These are phyloP conservation scores for Tragopan temminckii DNA, from an alignment of 2,797 vertebrate genomes.

Conservation along the genomic window DNA sequence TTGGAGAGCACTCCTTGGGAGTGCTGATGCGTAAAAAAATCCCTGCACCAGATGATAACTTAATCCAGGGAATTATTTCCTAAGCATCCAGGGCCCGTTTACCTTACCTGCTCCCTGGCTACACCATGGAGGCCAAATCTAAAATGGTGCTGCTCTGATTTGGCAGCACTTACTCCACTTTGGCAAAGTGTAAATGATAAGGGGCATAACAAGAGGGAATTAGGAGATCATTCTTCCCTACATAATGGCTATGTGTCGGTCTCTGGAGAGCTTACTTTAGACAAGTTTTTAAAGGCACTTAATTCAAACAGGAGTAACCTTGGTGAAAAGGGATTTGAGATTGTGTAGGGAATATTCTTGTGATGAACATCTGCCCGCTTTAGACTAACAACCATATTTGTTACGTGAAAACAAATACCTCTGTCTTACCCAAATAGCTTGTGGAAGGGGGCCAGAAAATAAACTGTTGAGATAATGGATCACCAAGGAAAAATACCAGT, in stretches of 20 bases:
- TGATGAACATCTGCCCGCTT: constrained; percentile 40
- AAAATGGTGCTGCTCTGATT: background rate
- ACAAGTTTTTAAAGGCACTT: constrained; percentile 12
- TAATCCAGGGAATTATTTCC: background rate
- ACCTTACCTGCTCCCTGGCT: too few species aligned
- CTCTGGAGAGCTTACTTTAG: constrained; percentile 8
- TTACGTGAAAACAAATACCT: constrained; percentile 60
- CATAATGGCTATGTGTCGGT: background rate
- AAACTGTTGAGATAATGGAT: constrained; percentile 49
- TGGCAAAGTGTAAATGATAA: background rate
- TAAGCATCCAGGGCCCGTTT: background rate
- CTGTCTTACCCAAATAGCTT: constrained; percentile 26
- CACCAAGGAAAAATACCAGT: background rate
- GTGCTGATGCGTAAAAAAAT: background rate
- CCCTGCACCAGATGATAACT: background rate
- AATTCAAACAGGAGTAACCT: constrained; percentile 34
- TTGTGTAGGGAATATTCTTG: background rate
- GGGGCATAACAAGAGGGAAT: background rate
- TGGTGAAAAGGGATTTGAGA: background rate
- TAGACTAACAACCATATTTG: constrained; percentile 43
- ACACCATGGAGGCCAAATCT: background rate
- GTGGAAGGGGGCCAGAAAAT: constrained; percentile 52
- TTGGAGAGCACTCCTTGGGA: too few species aligned
- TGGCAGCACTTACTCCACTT: background rate
- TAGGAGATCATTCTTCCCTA: background rate